Percentiles rank a stretch among this genome's conserved stretches.
Conservation (phyloP, 2,888 invertebrate species). For the Drosophila cracens region DNA sequence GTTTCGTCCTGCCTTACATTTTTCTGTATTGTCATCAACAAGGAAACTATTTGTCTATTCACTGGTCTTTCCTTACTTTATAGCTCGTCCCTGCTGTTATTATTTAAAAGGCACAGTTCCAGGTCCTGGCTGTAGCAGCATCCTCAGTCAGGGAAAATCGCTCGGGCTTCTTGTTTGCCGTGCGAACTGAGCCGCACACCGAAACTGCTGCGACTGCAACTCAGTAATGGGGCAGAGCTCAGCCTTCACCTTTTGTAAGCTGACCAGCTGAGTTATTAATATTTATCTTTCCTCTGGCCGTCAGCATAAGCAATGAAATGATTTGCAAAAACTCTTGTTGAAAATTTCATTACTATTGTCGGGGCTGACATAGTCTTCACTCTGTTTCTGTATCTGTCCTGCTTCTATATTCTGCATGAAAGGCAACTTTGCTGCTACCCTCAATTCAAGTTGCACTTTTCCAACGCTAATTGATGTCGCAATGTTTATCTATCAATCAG, state of each 20-base stretch:
- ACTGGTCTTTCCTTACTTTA: conserved; percentile 61
- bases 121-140: conserved; percentile 4
- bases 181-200: conserved; percentile 35
- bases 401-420: conserved; percentile 21
- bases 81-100: conserved; percentile 44
- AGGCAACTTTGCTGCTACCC: conserved; percentile 19
- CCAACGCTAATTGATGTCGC: conserved; percentile 34
- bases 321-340: conserved; percentile 79
- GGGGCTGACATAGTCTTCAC: conserved; percentile 19
- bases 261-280: conserved; percentile 75
- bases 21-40: conserved; percentile 80
- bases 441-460: conserved; percentile 3
- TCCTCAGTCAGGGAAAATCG: conserved; percentile 11
- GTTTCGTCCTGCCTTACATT: conserved; percentile 69
- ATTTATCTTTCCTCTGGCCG: conserved; percentile 70
- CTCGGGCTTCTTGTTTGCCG: conserved; percentile 52
- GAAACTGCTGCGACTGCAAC: conserved; percentile 57
- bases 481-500: conserved; percentile 40
- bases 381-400: background rate
- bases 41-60: conserved; percentile 79
- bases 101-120: conserved; percentile 64
- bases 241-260: conserved; percentile 75
- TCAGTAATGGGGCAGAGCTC: conserved; percentile 38
- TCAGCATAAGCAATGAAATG: conserved; percentile 67
- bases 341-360: conserved; percentile 70